phyloP scores from a whole-genome alignment of 2,113 vertebrate genomes.

The Tympanuchus pallidicinctus region DNA sequence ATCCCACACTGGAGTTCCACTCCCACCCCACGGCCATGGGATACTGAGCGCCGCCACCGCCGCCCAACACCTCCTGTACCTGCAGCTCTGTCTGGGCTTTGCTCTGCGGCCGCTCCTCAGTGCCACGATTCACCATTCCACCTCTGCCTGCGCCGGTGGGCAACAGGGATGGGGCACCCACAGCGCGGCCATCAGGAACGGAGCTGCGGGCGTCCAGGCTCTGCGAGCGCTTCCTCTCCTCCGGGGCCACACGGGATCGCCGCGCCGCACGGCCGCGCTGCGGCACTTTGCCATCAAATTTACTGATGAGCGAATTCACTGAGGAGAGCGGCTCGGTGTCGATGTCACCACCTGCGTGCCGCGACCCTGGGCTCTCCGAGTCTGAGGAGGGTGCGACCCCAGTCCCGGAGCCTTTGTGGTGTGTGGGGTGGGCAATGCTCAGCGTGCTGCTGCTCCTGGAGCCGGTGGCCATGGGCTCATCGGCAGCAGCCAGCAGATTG shows the following conservation, averaged over 20 bases:
- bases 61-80: conserved; percentile 50
- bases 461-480: background rate
- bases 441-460: conserved; percentile 40
- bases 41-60: background rate
- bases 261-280: conserved; percentile 64
- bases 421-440: conserved; percentile 39
- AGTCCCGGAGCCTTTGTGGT: background rate
- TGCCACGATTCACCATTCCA: background rate
- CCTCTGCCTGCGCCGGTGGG: background rate
- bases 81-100: conserved; percentile 75
- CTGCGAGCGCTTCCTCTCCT: conserved; percentile 80
- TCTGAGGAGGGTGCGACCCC: background rate
- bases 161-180: background rate
- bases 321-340: conserved; percentile 86
- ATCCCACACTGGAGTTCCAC: background rate
- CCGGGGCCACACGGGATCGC: conserved; percentile 65
- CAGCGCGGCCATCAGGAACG: background rate
- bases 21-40: background rate
- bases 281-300: conserved; percentile 75
- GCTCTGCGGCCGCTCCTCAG: conserved; percentile 61
- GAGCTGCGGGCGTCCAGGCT: conserved; percentile 70
- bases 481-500: conserved; percentile 71
- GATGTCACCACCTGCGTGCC: conserved; percentile 54
- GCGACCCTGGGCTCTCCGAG: background rate
- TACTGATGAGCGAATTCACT: conserved; percentile 81